Conservation (phyloP, 2,113 vertebrate species). For the Chelonoidis abingdonii region DNA sequence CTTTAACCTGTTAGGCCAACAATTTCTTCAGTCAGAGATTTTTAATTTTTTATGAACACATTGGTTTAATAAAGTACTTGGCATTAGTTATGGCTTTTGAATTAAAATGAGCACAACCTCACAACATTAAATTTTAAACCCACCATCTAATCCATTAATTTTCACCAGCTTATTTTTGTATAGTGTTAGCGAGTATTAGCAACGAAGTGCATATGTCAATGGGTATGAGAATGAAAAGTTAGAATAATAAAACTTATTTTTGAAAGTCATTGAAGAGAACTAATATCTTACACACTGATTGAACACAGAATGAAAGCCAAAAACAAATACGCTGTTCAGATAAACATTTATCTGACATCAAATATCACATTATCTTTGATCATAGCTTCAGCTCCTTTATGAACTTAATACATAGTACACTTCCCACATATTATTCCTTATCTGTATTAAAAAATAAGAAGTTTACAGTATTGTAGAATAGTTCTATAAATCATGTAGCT, state of each 20-base stretch:
- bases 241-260: constrained; percentile 45
- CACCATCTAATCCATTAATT: constrained; percentile 58
- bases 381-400: background rate
- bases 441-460: constrained; percentile 23
- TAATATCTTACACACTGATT: constrained; percentile 52
- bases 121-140: constrained; percentile 74
- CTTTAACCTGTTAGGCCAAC: constrained; percentile 62
- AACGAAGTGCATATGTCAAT: constrained; percentile 60
- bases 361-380: background rate
- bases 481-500: constrained; percentile 42
- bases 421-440: background rate
- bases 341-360: constrained; percentile 27
- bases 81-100: constrained; percentile 73
- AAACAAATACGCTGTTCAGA: constrained; percentile 36
- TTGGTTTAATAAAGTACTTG: constrained; percentile 72
- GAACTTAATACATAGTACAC: background rate
- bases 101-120: constrained; percentile 74
- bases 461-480: constrained; percentile 35
- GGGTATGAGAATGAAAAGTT: constrained; percentile 38
- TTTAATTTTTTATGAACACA: constrained; percentile 66
- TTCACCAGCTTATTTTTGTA: constrained; percentile 32
- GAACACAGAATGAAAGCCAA: constrained; percentile 45
- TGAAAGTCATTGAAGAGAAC: constrained; percentile 12
- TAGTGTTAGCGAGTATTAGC: constrained; percentile 37
- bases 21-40: constrained; percentile 54